Percentiles rank a stretch among this genome's conserved stretches.
Evolutionary conservation across 2,797 vertebrate genomes (phyloP).

Genomic region (Onychomys arenicola): DNA sequence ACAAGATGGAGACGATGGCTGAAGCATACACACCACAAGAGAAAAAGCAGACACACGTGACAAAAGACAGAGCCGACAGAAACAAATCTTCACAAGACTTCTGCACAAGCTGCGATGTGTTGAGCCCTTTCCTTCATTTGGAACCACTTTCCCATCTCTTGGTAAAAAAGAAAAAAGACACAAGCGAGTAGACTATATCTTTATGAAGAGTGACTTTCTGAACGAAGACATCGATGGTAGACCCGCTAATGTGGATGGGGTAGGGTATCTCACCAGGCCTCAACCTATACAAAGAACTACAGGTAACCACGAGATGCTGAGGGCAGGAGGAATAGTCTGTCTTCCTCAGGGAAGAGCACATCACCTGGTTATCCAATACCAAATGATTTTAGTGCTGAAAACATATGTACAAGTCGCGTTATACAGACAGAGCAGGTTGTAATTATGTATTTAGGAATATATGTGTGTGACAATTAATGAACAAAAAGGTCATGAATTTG

Average conservation of each 20-base stretch:
- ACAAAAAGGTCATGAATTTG: neutral
- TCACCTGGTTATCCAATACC: neutral
- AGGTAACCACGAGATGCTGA: neutral
- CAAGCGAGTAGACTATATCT: neutral
- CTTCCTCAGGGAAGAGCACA: neutral
- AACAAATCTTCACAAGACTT: conserved; percentile 68
- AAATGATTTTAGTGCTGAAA: neutral
- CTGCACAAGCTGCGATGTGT: neutral
- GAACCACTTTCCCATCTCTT: neutral
- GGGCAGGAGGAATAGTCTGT: neutral
- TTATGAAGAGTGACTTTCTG: neutral
- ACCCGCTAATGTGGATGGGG: neutral
- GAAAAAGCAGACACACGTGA: conserved; percentile 31
- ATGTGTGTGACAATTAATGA: neutral
- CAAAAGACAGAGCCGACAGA: conserved; percentile 68
- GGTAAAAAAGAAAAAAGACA: neutral
- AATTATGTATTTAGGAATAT: neutral
- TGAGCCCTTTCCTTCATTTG: neutral
- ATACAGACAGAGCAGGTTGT: neutral
- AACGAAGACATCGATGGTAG: neutral
- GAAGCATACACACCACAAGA: conserved; percentile 77
- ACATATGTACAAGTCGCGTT: neutral
- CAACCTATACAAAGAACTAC: neutral
- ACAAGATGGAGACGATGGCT: conserved; percentile 60
- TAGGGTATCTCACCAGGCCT: neutral